Evolutionary conservation across 2,888 invertebrate genomes (phyloP).

Genomic region (Meteorus cinctellus): DNA sequence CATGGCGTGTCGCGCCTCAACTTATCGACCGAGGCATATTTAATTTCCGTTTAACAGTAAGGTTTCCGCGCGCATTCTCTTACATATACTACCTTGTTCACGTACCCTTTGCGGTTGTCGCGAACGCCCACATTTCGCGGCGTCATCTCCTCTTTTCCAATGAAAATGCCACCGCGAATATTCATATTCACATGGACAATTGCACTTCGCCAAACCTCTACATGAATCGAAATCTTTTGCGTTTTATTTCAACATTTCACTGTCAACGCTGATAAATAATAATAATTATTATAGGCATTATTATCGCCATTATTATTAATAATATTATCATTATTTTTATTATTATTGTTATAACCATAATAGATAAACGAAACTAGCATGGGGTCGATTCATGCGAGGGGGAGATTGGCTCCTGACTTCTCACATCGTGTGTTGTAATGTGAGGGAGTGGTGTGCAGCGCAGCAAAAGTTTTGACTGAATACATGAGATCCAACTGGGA

Average conservation of each 20-base stretch:
- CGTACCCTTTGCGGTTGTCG: conserved; percentile 25
- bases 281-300: too few species aligned
- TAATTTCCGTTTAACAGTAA: conserved; percentile 71
- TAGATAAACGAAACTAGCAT: conserved; percentile 32
- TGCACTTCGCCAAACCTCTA: conserved; percentile 29
- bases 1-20: conserved; percentile 50
- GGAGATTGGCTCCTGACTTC: conserved; percentile 14
- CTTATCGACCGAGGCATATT: conserved; percentile 74
- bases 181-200: conserved; percentile 55
- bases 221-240: not conserved
- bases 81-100: conserved; percentile 32
- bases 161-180: conserved; percentile 69
- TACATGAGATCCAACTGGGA: not conserved
- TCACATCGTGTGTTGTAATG: conserved; percentile 40
- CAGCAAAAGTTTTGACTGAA: conserved; percentile 55
- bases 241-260: not conserved
- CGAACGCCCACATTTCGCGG: conserved; percentile 46
- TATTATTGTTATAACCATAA: conserved; percentile 22
- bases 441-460: conserved; percentile 56
- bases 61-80: conserved; percentile 43
- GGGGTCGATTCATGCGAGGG: conserved; percentile 22
- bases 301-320: too few species aligned
- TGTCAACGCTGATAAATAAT: too few species aligned
- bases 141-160: conserved; percentile 72
- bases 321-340: too few species aligned